Conservation (phyloP, 37 sponge, comb jelly and placozoan genomes). For the Sycon ciliatum region DNA sequence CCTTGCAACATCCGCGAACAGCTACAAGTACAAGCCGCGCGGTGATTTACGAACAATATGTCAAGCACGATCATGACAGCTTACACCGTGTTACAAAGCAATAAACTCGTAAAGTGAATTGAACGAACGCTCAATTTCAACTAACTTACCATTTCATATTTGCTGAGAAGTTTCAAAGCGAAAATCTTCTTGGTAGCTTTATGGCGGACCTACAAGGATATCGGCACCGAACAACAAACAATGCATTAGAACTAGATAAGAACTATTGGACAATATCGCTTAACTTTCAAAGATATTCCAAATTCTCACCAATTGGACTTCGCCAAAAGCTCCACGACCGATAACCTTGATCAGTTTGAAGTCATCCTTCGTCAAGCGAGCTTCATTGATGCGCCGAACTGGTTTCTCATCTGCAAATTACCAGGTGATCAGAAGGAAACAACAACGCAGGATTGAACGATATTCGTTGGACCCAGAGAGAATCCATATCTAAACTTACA, state of each 20-base stretch:
- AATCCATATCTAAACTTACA: constrained; percentile 62
- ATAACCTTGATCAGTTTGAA: constrained; percentile 74
- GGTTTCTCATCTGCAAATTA: constrained; percentile 52
- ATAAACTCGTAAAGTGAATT: too few species aligned
- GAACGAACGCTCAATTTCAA: too few species aligned
- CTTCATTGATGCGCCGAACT: constrained; percentile 19
- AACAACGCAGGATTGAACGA: constrained; percentile 16
- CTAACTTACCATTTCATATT: constrained; percentile 86
- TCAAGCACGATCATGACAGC: too few species aligned
- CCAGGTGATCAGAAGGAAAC: background rate
- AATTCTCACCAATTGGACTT: constrained; percentile 93
- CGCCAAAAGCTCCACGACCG: constrained; percentile 96
- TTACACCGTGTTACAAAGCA: too few species aligned
- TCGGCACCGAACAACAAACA: background rate
- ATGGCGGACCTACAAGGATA: constrained; percentile 57
- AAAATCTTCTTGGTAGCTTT: constrained; percentile 65
- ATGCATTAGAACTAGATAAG: background rate
- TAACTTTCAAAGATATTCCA: background rate
- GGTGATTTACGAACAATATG: too few species aligned
- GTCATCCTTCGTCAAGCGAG: constrained; percentile 54
- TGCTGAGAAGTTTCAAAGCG: constrained; percentile 94
- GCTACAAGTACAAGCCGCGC: too few species aligned
- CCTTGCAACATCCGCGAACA: too few species aligned
- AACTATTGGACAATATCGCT: background rate
- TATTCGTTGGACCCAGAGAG: background rate